A percentile compares a stretch with the other conserved stretches of the same genome.
These are phyloP conservation scores for Eptesicus fuscus DNA, from an alignment of 2,113 vertebrate genomes.

Conservation along the genomic window DNA sequence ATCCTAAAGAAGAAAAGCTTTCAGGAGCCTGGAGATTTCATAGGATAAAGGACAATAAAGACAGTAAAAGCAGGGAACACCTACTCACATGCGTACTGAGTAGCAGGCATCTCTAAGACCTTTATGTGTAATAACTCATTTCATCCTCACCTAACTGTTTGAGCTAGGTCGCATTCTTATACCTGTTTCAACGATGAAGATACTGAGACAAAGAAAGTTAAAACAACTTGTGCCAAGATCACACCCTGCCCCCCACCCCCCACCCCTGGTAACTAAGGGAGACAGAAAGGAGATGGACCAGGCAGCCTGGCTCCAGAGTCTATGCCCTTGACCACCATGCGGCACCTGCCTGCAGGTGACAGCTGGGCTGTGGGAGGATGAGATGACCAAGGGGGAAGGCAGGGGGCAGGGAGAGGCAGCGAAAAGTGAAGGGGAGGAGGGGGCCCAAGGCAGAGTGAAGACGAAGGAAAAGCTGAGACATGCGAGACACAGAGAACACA, in stretches of 20 bases:
- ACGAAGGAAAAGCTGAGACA: not conserved
- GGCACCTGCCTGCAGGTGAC: not conserved
- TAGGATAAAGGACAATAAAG: not conserved
- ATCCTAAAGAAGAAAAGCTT: not conserved
- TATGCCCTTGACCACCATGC: not conserved
- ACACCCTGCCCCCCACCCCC: no score
- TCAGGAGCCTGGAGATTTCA: not conserved
- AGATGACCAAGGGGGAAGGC: not conserved
- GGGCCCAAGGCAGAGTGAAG: not conserved
- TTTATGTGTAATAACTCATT: not conserved
- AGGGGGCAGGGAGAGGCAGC: not conserved
- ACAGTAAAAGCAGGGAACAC: not conserved
- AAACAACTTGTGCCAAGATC: not conserved
- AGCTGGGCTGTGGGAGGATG: not conserved
- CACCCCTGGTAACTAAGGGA: not conserved
- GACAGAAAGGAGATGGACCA: not conserved
- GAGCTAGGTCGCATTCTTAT: not conserved
- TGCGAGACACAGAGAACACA: not conserved
- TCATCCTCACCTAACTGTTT: not conserved
- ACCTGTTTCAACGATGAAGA: not conserved
- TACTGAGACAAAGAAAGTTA: not conserved
- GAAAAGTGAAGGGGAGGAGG: not conserved
- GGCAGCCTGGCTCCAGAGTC: not conserved
- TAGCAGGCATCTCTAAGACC: not conserved
- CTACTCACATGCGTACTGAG: not conserved